Evolutionary conservation across 2,797 vertebrate genomes (phyloP), one percentile per base, ranked within the genome.

Genomic region (Enteromius unitaeniatus): DNA sequence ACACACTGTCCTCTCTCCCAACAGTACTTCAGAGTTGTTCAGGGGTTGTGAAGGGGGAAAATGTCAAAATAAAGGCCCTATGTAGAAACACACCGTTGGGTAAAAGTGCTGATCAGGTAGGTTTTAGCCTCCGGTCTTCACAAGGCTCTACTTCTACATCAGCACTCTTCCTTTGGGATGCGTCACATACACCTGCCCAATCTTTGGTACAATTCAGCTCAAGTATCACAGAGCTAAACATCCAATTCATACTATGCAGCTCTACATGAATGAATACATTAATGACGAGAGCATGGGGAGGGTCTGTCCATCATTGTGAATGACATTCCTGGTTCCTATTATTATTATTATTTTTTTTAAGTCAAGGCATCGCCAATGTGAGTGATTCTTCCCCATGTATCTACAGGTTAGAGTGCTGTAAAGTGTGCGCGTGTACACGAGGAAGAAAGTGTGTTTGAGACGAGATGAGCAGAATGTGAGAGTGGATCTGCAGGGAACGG

Each of bases 151-250:
- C 88, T 86, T 83, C 83, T 90, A 91, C 90, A 91, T 88, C 91
- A 86, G 86, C 34, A 40, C 76, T 47, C 53, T 77, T 79, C 40
- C 62, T 60, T 17, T 47, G 70, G 77, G 58, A 42, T n/a, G 60
- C 51, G 55, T 75, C 51, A n/a, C 55, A 78, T 72, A 72, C 40
- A 62, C 49, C 64, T 80, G 37, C 83, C 69, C 49, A 87, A 90
- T 94, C 94, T 95, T 94, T 95, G 93, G 94, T 95, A 93, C 91
- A 91, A 86, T 92, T 92, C 92, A 91, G 91, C 88, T 90, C 87
- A 78, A 84, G 28, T 79, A 69, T 74, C 86, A 84, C 87, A 88
- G 21, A 89, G 89, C 86, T 28, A 62, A 91, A 81, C 75, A 85
- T 89, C 90, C 84, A 79, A 68, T 73, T 62, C 90, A 91, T 92